These are phyloP conservation scores for Phasia obesa DNA, from an alignment of 2,888 invertebrate species.

Conservation along the genomic window DNA sequence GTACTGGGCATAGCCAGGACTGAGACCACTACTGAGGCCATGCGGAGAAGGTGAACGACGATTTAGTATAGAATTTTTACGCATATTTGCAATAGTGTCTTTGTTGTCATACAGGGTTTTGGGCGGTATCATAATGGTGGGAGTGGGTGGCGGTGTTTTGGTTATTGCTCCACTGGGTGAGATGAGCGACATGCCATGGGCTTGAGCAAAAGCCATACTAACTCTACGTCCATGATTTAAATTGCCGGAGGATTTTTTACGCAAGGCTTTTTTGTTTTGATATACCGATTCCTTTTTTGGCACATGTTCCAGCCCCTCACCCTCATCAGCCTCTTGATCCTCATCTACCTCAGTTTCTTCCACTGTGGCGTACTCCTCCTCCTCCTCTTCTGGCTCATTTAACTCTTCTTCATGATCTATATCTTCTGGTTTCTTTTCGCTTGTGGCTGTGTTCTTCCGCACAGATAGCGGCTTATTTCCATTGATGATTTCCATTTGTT, in stretches of 20 bases:
- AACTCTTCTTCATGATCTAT: constrained; percentile 30
- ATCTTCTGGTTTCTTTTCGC: neutral
- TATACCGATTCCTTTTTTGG: constrained; percentile 8
- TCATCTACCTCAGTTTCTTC: constrained; percentile 71
- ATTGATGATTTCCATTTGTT: constrained; percentile 67
- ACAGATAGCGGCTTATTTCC: constrained; percentile 50
- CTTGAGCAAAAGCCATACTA: constrained; percentile 81
- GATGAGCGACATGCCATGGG: constrained; percentile 78
- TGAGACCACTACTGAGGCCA: constrained; percentile 77
- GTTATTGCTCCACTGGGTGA: constrained; percentile 19
- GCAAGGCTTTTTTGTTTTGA: constrained; percentile 76
- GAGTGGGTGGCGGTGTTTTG: constrained; percentile 64
- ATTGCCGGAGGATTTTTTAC: constrained; percentile 80
- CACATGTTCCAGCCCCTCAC: constrained; percentile 24
- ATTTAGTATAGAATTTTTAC: constrained; percentile 70
- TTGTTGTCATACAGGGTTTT: constrained; percentile 23
- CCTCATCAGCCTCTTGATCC: constrained; percentile 67
- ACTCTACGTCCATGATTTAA: constrained; percentile 80
- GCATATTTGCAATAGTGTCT: constrained; percentile 76
- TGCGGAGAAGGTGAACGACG: constrained; percentile 84
- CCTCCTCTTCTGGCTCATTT: constrained; percentile 22
- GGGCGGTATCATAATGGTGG: constrained; percentile 71
- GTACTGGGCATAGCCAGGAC: constrained; percentile 90
- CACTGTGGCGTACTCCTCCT: constrained; percentile 33
- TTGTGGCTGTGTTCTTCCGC: neutral